Evolutionary conservation across 1,140 invertebrate species (phyloP).

Genomic region (Penaeus indicus): DNA sequence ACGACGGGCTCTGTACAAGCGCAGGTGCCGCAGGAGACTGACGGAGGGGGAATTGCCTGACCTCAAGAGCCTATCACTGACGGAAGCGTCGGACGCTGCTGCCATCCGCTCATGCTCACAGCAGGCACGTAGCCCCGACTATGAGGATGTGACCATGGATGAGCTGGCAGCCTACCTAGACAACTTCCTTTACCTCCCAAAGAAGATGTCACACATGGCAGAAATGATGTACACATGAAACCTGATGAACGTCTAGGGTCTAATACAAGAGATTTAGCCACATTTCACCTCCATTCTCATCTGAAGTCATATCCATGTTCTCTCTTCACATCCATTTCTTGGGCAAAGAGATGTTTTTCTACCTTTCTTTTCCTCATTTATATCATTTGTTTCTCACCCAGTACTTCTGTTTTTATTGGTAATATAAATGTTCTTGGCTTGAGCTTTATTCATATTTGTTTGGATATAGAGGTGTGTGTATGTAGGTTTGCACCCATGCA

Average conservation of each 20-base stretch:
- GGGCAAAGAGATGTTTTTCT: no score
- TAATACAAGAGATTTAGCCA: background rate
- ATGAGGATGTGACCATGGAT: slow-evolving; percentile 84
- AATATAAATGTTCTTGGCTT: no score
- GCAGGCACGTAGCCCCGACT: slow-evolving; percentile 62
- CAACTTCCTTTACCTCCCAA: slow-evolving; percentile 92
- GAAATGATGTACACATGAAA: slow-evolving; percentile 96
- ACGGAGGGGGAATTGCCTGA: slow-evolving; percentile 58
- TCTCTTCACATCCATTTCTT: no score
- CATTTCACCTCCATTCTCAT: no score
- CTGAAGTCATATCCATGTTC: no score
- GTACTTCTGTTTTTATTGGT: no score
- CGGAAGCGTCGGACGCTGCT: slow-evolving; percentile 23
- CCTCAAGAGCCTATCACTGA: slow-evolving; percentile 54
- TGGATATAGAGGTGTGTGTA: no score
- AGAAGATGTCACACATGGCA: slow-evolving; percentile 96
- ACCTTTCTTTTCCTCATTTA: no score
- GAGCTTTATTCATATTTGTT: no score
- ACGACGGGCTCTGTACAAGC: slow-evolving; percentile 51
- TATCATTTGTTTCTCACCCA: no score
- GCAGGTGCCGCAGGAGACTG: slow-evolving; percentile 42
- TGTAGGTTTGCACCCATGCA: no score
- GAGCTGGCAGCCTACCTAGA: slow-evolving; percentile 94
- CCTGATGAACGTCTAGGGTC: background rate
- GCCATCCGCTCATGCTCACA: slow-evolving; percentile 54